These are phyloP conservation scores for Myoxocephalus aenaeus DNA, from an alignment of 2,797 vertebrate genomes.

Conservation along the genomic window DNA sequence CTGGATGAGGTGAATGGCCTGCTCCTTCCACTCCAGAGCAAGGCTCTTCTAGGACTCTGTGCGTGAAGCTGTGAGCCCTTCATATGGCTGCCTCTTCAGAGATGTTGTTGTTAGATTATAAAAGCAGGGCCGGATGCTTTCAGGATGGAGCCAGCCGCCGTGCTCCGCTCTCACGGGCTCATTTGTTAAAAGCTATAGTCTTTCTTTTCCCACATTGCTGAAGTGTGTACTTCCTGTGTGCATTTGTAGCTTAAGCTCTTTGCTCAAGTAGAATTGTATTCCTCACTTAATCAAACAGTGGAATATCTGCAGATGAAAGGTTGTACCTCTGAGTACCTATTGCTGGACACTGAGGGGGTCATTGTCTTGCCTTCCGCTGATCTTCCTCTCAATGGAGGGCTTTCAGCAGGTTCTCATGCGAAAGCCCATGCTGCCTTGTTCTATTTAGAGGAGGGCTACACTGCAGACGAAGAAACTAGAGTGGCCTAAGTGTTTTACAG, in stretches of 20 bases:
- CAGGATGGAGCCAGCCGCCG: conserved; percentile 79
- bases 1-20: conserved; percentile 78
- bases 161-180: conserved; percentile 79
- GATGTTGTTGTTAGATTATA: conserved; percentile 85
- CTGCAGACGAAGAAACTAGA: conserved; percentile 53
- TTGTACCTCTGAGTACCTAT: conserved; percentile 71
- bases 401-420: conserved; percentile 78
- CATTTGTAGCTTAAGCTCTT: conserved; percentile 75
- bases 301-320: conserved; percentile 82
- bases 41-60: conserved; percentile 73
- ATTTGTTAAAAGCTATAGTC: conserved; percentile 79
- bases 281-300: conserved; percentile 82
- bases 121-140: conserved; percentile 84
- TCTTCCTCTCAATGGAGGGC: conserved; percentile 71
- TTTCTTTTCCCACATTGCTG: conserved; percentile 76
- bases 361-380: conserved; percentile 79
- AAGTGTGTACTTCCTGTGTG: conserved; percentile 85
- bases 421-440: conserved; percentile 62
- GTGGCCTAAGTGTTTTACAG: conserved; percentile 69
- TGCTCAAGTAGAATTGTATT: conserved; percentile 78
- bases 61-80: conserved; percentile 76
- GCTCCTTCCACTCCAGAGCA: conserved; percentile 70
- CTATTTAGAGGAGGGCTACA: conserved; percentile 60
- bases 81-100: conserved; percentile 80
- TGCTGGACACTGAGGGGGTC: conserved; percentile 77